These are phyloP conservation scores for Pilophorus perplexus DNA, from an alignment of 2,888 invertebrate genomes.

Conservation along the genomic window DNA sequence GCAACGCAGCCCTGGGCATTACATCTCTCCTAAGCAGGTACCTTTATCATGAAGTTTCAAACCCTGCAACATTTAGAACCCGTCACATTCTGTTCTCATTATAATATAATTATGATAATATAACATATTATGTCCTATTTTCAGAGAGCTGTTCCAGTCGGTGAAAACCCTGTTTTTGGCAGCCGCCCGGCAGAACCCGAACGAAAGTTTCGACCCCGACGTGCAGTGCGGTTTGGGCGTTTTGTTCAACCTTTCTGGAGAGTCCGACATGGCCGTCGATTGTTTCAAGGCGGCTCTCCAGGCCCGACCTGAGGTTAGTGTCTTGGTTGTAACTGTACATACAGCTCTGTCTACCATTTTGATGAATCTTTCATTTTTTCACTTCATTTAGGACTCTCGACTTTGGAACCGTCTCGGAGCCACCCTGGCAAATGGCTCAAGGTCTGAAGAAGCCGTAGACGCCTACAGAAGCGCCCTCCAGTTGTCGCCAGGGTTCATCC, in stretches of 20 bases:
- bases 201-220: conserved; percentile 73
- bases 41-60: not conserved
- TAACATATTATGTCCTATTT: conserved; percentile 46
- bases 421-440: conserved; percentile 91
- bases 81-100: too few relatives aligned
- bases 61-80: too few relatives aligned
- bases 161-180: conserved; percentile 73
- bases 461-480: conserved; percentile 90
- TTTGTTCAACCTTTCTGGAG: conserved; percentile 88
- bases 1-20: conserved; percentile 51
- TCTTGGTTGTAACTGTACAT: too few relatives aligned
- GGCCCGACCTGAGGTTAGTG: conserved; percentile 70
- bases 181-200: conserved; percentile 71
- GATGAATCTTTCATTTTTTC: too few relatives aligned
- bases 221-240: conserved; percentile 93
- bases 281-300: conserved; percentile 89
- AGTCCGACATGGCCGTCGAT: conserved; percentile 94
- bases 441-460: conserved; percentile 92
- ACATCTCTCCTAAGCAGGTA: conserved; percentile 56
- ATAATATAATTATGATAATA: too few relatives aligned
- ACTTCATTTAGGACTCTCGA: conserved; percentile 69
- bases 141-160: conserved; percentile 60
- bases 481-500: conserved; percentile 90
- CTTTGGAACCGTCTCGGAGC: conserved; percentile 98
- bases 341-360: too few relatives aligned